phyloP scores from a whole-genome alignment of 1,140 invertebrate species.

The Batillaria attramentaria region DNA sequence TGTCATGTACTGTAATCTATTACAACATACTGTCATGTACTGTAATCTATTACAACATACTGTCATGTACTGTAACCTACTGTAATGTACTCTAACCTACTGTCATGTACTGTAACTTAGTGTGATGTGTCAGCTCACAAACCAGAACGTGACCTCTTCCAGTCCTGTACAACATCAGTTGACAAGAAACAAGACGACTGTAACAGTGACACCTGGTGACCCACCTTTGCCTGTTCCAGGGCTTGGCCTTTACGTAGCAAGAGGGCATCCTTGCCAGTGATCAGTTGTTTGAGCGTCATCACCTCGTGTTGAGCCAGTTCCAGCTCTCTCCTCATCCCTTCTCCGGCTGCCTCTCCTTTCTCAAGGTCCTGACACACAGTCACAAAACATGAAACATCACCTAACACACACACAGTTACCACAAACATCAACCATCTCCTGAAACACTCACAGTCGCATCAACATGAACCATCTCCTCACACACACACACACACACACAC shows the following conservation, averaged over 20 bases:
- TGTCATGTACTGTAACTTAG: too few species aligned
- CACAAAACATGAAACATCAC: too few species aligned
- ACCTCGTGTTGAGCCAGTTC: slow-evolving; percentile 51
- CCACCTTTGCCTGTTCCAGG: slow-evolving; percentile 61
- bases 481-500: background rate
- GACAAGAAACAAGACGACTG: too few species aligned
- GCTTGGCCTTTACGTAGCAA: slow-evolving; percentile 60
- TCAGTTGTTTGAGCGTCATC: slow-evolving; percentile 53
- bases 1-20: too few species aligned
- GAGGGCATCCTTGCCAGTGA: slow-evolving; percentile 60
- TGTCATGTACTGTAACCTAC: too few species aligned
- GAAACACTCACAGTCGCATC: background rate
- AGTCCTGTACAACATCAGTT: too few species aligned
- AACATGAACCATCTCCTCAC: background rate
- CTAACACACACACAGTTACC: background rate
- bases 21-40: too few species aligned
- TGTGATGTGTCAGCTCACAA: too few species aligned
- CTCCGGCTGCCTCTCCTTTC: slow-evolving; percentile 35
- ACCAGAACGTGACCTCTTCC: too few species aligned
- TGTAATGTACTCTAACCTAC: too few species aligned
- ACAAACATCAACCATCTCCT: background rate
- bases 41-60: too few species aligned
- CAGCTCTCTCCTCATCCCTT: slow-evolving; percentile 52
- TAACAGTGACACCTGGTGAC: too few species aligned
- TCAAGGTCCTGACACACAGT: slow-evolving; percentile 49